Evolutionary conservation across 2,113 vertebrate species (phyloP).

Genomic region (Bos javanicus): DNA sequence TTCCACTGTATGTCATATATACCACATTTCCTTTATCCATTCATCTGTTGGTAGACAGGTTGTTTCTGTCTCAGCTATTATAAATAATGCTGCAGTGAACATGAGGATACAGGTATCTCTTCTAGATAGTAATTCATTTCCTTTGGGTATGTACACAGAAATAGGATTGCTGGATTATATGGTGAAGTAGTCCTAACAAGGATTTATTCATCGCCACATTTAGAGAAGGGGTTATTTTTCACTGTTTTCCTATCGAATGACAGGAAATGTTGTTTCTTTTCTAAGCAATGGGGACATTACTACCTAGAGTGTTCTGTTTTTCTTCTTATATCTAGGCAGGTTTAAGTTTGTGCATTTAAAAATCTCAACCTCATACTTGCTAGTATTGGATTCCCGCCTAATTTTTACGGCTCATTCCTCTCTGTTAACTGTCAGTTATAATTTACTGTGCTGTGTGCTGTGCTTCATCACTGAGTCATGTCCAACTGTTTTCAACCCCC

Average conservation of each 20-base stretch:
- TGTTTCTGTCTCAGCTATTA: not conserved
- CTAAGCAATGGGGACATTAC: not conserved
- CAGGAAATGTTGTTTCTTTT: not conserved
- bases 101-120: not conserved
- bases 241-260: not conserved
- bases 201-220: not conserved
- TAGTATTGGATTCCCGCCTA: not conserved
- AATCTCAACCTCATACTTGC: not conserved
- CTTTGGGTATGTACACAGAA: not conserved
- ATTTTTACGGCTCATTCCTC: not conserved
- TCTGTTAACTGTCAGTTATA: not conserved
- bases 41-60: not conserved
- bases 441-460: not conserved
- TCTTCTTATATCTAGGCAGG: not conserved
- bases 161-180: not conserved
- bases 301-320: slow-evolving; percentile 10
- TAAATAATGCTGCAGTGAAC: not conserved
- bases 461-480: not conserved
- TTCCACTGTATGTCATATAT: not conserved
- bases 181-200: not conserved
- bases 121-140: not conserved
- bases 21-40: not conserved
- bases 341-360: slow-evolving; percentile 26
- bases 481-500: accelerated
- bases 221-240: not conserved